These are phyloP conservation scores for Otolemur crassicaudatus DNA, from an alignment of 2,797 vertebrate species.

Conservation along the genomic window DNA sequence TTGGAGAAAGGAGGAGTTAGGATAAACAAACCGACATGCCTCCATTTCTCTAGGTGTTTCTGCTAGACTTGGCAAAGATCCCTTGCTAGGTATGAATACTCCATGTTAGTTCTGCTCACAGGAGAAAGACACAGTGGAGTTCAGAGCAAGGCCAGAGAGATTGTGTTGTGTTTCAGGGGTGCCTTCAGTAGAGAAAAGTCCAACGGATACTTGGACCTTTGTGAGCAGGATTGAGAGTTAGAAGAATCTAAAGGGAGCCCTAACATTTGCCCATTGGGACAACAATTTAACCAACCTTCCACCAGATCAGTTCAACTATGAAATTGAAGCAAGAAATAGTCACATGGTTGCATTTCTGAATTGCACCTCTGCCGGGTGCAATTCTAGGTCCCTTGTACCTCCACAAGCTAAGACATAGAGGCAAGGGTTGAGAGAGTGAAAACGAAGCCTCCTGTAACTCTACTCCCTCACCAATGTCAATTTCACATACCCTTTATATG, in stretches of 20 bases:
- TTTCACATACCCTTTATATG: background rate
- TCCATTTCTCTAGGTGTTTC: constrained; percentile 69
- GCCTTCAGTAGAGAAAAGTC: background rate
- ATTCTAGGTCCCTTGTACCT: background rate
- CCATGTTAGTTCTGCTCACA: background rate
- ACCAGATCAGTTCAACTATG: background rate
- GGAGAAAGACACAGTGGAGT: background rate
- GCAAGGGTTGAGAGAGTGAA: background rate
- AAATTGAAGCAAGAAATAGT: background rate
- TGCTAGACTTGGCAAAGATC: constrained; percentile 54
- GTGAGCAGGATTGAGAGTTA: background rate
- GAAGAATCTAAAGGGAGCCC: background rate
- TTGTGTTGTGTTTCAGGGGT: background rate
- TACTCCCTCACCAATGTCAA: background rate
- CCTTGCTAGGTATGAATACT: constrained; percentile 50
- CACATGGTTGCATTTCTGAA: background rate
- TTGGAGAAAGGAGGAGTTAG: constrained; percentile 60
- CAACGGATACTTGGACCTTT: background rate
- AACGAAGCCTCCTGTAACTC: background rate
- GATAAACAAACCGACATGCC: constrained; percentile 62
- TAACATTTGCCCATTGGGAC: background rate
- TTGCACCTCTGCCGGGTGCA: background rate
- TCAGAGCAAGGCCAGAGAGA: constrained; percentile 49
- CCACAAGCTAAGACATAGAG: background rate
- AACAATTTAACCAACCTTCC: background rate